Evolutionary conservation across 2,113 vertebrate genomes (phyloP), one percentile per base, ranked within the genome.

Genomic region (Phaethornis superciliosus): DNA sequence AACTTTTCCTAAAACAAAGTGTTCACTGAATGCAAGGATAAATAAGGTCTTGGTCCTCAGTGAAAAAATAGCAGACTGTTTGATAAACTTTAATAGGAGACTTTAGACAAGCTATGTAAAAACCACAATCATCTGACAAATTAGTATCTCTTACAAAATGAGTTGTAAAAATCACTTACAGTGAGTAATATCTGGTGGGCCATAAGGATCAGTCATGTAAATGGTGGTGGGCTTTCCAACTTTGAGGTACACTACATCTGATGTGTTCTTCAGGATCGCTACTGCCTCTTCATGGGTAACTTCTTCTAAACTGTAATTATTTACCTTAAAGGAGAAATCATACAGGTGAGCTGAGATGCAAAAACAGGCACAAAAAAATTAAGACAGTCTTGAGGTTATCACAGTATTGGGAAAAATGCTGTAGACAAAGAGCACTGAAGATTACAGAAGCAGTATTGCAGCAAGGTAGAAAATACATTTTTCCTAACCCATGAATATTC

Each of bases 231-330:
- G 99, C 83, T 99, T 99, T 74, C 99, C 99, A 96, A 99, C 99
- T 97, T 99, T 99, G 81, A 99, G 97, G 95, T 99, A 99, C 59
- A 99, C 99, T 67, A 99, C 98, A 88, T 99, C 99, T 7, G 98
- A 98, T 7, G 99, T 99, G 95, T 99, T 99, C 98, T 99, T 99
- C 98, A 99, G 83, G 96, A 99, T 99, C 15, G 98, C 98, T 97
- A 99, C 99, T 8, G 99, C 99, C 93, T 99, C 99, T 97, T 99
- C 99, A 56, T 99, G 99, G 52, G 99, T 99, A 70, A 99, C 99
- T 96, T 99, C 99, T 98, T 99, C 99, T 98, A 99, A 98, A 96
- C 98, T 98, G 97, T 99, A 99, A 96, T 99, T 99, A 97, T 99
- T 99, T 87, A 99, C 99, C 99, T 99, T 92, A 78, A 90, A 85